phyloP scores from a whole-genome alignment of 2,797 vertebrate species.

The Zalophus californianus region DNA sequence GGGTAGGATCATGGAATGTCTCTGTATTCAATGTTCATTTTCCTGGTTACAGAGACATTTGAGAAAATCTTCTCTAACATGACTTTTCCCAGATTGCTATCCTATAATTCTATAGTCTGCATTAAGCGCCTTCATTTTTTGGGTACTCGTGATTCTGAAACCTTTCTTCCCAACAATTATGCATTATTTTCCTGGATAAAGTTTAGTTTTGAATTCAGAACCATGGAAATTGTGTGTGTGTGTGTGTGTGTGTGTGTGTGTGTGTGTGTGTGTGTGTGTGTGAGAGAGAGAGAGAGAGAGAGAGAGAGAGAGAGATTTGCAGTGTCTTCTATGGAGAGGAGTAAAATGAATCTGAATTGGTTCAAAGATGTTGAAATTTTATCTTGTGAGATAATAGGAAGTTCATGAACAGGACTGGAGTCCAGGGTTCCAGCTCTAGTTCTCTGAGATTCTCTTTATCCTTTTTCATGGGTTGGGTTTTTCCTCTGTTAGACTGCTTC shows the following conservation, averaged over 20 bases:
- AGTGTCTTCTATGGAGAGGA: background rate
- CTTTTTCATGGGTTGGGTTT: background rate
- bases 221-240: background rate
- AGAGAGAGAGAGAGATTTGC: background rate
- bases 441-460: background rate
- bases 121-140: background rate
- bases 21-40: background rate
- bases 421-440: background rate
- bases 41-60: background rate
- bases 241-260: background rate
- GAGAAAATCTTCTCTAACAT: background rate
- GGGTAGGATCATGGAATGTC: background rate
- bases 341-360: background rate
- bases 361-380: background rate
- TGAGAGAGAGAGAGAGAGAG: too few species aligned
- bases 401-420: background rate
- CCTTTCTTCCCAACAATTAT: background rate
- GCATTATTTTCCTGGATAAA: background rate
- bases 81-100: background rate
- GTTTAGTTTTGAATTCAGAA: background rate
- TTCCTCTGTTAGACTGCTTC: background rate
- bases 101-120: background rate
- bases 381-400: background rate
- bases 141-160: background rate
- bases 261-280: background rate